Evolutionary conservation across 53 echinoderm and acorn worm species (phyloP).

Genomic region (Zoroaster sp.): DNA sequence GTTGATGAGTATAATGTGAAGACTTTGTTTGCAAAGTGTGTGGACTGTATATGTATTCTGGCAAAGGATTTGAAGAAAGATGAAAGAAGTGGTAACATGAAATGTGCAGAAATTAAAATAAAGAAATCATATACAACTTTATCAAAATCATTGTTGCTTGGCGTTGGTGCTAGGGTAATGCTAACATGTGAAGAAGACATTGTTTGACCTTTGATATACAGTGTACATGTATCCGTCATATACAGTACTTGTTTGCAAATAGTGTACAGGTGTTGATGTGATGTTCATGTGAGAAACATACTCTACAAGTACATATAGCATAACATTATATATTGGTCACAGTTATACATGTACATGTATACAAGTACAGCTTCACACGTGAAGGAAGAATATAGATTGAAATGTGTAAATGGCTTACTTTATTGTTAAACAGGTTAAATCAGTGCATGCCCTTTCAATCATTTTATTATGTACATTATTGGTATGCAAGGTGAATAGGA

Average conservation of each 20-base stretch:
- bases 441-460: too few species aligned
- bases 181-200: slow-evolving; percentile 3
- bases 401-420: too few species aligned
- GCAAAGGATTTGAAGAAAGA: slow-evolving; percentile 41
- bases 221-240: too few species aligned
- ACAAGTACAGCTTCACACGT: too few species aligned
- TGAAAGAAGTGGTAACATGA: not conserved
- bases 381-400: too few species aligned
- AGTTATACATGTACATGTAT: not conserved
- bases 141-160: slow-evolving; percentile 35
- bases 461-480: too few species aligned
- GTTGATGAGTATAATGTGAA: slow-evolving; percentile 62
- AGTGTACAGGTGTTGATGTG: not conserved
- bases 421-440: too few species aligned
- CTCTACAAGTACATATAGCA: not conserved
- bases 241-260: not conserved
- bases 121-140: not conserved
- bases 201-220: not conserved
- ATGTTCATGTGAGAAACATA: too few species aligned
- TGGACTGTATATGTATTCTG: slow-evolving; percentile 28
- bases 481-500: too few species aligned
- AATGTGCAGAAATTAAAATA: not conserved
- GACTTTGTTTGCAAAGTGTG: slow-evolving; percentile 45
- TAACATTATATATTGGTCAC: not conserved
- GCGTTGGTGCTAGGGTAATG: slow-evolving; percentile 51